Conservation (phyloP, 1,140 invertebrate genomes). For the Acromyrmex heyeri region DNA sequence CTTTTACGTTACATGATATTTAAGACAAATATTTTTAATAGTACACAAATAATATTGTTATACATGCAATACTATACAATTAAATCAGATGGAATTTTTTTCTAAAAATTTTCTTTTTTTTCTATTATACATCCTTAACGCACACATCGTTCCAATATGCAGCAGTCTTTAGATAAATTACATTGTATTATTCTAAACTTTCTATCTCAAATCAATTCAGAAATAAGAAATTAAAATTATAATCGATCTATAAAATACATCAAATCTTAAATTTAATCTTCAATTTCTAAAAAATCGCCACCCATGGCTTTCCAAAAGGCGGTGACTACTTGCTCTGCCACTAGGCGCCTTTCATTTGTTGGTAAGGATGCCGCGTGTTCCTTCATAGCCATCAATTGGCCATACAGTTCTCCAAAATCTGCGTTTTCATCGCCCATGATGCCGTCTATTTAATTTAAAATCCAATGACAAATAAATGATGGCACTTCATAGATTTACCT, state of each 20-base stretch:
- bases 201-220: constrained; percentile 3
- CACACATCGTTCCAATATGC: background rate
- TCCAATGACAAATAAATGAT: background rate
- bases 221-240: background rate
- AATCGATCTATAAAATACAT: background rate
- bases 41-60: background rate
- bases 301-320: constrained; percentile 93
- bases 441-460: constrained; percentile 80
- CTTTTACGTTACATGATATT: background rate
- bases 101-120: background rate
- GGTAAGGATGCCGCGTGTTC: constrained; percentile 90
- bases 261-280: constrained; percentile 76
- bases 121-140: background rate
- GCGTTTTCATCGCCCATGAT: constrained; percentile 86
- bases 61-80: background rate
- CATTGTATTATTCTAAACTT: background rate
- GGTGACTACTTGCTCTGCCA: constrained; percentile 92
- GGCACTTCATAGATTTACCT: constrained; percentile 21
- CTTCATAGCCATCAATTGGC: constrained; percentile 89
- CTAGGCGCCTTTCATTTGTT: constrained; percentile 89
- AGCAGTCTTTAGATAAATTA: background rate
- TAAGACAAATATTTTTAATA: background rate
- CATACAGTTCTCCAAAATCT: constrained; percentile 89
- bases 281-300: constrained; percentile 91
- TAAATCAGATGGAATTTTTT: background rate